phyloP scores from a whole-genome alignment of 2,888 invertebrate species.

The Belgica antarctica region DNA sequence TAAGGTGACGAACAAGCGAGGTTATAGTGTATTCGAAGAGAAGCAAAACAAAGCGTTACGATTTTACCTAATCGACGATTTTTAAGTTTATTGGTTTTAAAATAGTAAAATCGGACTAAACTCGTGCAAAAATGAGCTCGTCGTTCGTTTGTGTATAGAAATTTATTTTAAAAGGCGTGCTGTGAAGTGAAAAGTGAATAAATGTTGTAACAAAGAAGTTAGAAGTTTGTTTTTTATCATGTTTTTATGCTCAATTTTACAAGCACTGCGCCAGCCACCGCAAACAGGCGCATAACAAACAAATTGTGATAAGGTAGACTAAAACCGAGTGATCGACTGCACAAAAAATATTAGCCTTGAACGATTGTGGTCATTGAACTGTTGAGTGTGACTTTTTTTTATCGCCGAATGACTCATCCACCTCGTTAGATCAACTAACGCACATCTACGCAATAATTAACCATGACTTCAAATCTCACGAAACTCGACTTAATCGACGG shows the following conservation, averaged over 20 bases:
- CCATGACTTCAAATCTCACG: slow-evolving; percentile 20
- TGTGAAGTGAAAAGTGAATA: background rate
- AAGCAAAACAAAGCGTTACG: background rate
- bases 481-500: slow-evolving; percentile 17
- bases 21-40: no score
- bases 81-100: background rate
- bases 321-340: background rate
- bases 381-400: background rate
- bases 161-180: background rate
- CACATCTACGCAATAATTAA: slow-evolving; percentile 13
- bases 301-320: background rate
- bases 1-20: no score
- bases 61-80: background rate
- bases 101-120: background rate
- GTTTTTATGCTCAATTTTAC: no score
- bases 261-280: background rate
- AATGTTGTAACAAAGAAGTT: background rate
- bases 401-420: slow-evolving; percentile 2
- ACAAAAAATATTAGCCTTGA: background rate
- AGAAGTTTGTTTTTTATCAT: background rate
- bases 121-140: background rate
- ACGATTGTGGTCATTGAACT: slow-evolving; percentile 24
- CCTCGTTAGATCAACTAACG: background rate
- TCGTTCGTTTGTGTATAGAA: background rate
- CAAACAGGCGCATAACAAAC: background rate